Base-by-base conservation (phyloP, 2,888 invertebrate species). In the Frankliniella intonsa region DNA sequence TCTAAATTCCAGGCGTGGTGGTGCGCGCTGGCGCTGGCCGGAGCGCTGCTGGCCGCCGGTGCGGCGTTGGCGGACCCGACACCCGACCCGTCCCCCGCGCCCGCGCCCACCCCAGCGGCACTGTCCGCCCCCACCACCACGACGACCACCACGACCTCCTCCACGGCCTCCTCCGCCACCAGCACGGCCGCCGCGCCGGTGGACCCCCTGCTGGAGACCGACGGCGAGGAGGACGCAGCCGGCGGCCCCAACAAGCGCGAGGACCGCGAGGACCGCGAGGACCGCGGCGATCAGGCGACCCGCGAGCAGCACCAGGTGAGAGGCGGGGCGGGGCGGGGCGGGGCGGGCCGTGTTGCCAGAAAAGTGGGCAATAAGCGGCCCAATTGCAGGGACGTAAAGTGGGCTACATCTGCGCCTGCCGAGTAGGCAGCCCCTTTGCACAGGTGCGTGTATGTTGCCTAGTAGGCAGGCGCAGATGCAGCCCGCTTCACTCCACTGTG, bases 261-360 rank as follows among this genome's bases (percentile, higher is more conserved):
- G 10, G 69, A 76, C 1, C 22, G 25, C 69, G 69, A 25, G 5
- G 25, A 8, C 69, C 11, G 25, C 69, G 25, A 76, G 69, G 25
- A 76, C 10, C 69, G 69, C 22, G 69, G 22, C 22, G 69, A 76
- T 22, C 69, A 76, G 69, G 25, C 69, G 22, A 25, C 25, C 22
- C n/a, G 25, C 22, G 69, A 76, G 69, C 69, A 76, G 69, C 69
- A 76, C 69, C 69, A 76, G 69, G 69, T 69, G 17, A 12, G 55
- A 55, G 12, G 19, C 3, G 17, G 17, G 3, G 65, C 17, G n/a
- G 17, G 65, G 17, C 65, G n/a, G n/a, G 1, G n/a, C 65, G 11
- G 38, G n/a, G 65, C n/a, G n/a, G n/a, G n/a, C n/a, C n/a, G n/a
- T n/a, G n/a, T n/a, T n/a, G n/a, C n/a, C n/a, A n/a, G n/a, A n/a